A percentile compares a stretch with the other conserved stretches of the same genome.
These are phyloP conservation scores for Rhodeus uyekii DNA, from an alignment of 2,797 vertebrate genomes.

Conservation along the genomic window DNA sequence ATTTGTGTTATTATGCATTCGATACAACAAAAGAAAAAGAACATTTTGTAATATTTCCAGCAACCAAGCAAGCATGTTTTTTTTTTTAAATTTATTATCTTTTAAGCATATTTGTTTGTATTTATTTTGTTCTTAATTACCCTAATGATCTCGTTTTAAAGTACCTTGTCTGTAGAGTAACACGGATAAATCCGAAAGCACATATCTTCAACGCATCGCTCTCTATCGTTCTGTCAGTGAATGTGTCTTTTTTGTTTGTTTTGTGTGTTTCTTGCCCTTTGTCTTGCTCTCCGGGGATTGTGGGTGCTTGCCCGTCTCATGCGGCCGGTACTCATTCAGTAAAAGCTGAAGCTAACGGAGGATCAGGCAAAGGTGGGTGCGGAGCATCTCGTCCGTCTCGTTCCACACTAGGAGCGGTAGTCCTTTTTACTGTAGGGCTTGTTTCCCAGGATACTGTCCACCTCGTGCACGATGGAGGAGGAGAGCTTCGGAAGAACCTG, in stretches of 20 bases:
- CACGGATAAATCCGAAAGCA: constrained; percentile 72
- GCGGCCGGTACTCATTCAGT: constrained; percentile 80
- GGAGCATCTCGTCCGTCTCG: constrained; percentile 53
- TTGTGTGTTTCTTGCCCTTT: constrained; percentile 57
- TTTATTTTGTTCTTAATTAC: constrained; percentile 62
- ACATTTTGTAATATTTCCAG: constrained; percentile 62
- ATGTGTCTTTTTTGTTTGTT: constrained; percentile 43
- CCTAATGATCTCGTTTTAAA: constrained; percentile 58
- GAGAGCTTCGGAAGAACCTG: constrained; percentile 90
- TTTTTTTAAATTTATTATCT: constrained; percentile 14
- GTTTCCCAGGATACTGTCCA: constrained; percentile 90
- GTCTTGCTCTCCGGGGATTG: constrained; percentile 62
- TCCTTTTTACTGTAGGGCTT: constrained; percentile 94
- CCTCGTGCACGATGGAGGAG: constrained; percentile 86
- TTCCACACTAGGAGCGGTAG: constrained; percentile 81
- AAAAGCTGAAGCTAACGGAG: constrained; percentile 91
- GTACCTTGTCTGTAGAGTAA: constrained; percentile 68
- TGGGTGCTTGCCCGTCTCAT: constrained; percentile 77
- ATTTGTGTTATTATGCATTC: constrained; percentile 69
- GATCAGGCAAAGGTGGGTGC: constrained; percentile 78
- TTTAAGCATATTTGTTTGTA: constrained; percentile 56
- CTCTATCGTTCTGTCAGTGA: constrained; percentile 40
- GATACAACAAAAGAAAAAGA: constrained; percentile 55
- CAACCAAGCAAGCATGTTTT: constrained; percentile 82
- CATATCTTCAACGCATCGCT: constrained; percentile 51